These are phyloP conservation scores for Rhingia campestris DNA, from an alignment of 2,888 invertebrate species.

Conservation along the genomic window DNA sequence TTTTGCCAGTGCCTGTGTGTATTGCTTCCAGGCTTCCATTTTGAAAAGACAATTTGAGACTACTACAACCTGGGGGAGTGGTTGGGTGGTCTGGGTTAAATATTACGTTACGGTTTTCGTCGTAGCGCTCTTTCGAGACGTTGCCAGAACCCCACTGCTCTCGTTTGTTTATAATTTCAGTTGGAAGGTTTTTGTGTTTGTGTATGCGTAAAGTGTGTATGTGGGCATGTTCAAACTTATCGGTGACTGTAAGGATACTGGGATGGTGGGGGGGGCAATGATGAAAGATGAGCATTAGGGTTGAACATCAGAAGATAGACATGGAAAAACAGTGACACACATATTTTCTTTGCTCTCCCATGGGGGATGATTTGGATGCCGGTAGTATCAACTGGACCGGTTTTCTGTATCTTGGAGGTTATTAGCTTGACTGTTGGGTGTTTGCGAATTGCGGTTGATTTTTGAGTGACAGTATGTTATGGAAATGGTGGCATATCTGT, in stretches of 20 bases:
- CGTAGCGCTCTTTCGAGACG: constrained; percentile 36
- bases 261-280: constrained; percentile 32
- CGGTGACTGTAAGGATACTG: constrained; percentile 43
- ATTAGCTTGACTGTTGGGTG: constrained; percentile 60
- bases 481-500: constrained; percentile 28
- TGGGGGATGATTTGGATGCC: constrained; percentile 47
- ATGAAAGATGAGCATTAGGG: constrained; percentile 62
- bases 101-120: not conserved
- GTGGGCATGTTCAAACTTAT: constrained; percentile 26
- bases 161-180: constrained; percentile 43
- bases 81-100: too few species aligned
- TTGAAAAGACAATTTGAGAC: constrained; percentile 19
- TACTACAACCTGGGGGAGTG: too few species aligned
- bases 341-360: constrained; percentile 30
- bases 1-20: constrained; percentile 21
- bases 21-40: constrained; percentile 43
- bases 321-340: constrained; percentile 69
- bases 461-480: not conserved
- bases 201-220: constrained; percentile 24
- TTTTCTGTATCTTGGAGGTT: constrained; percentile 64
- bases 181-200: constrained; percentile 31
- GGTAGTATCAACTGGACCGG: constrained; percentile 67
- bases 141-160: constrained; percentile 42
- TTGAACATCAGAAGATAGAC: constrained; percentile 60
- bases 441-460: constrained; percentile 22